phyloP scores from a whole-genome alignment of 2,797 vertebrate species.

The Pipistrellus pipistrellus region DNA sequence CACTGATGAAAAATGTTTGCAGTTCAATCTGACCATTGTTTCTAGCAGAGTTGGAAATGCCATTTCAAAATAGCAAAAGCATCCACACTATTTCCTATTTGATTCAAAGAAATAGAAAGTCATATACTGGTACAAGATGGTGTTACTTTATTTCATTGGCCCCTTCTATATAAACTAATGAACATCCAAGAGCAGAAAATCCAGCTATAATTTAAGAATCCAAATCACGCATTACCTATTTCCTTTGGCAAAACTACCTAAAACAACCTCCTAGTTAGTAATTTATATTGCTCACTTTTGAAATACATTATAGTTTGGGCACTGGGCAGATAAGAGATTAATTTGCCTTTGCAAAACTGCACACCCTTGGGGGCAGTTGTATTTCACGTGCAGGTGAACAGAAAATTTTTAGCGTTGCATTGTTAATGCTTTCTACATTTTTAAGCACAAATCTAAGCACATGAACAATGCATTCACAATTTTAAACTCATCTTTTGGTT shows the following conservation, averaged over 20 bases:
- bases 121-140: background rate
- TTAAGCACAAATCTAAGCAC: conserved; percentile 46
- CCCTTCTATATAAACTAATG: background rate
- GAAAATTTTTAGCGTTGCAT: conserved; percentile 67
- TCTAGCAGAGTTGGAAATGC: conserved; percentile 29
- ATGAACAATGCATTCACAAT: background rate
- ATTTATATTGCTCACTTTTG: conserved; percentile 54
- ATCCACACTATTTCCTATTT: conserved; percentile 4
- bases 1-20: background rate
- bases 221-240: background rate
- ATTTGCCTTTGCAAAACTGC: conserved; percentile 62
- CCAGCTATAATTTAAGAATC: conserved; percentile 3
- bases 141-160: conserved; percentile 1
- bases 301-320: conserved; percentile 61
- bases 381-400: conserved; percentile 67
- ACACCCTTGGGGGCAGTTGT: conserved; percentile 56
- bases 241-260: conserved; percentile 42
- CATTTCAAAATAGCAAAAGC: conserved; percentile 1
- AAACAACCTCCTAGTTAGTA: conserved; percentile 17
- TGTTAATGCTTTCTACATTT: conserved; percentile 57
- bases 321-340: conserved; percentile 63
- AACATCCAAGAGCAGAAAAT: conserved; percentile 46
- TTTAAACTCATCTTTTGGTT: conserved; percentile 69
- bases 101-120: conserved; percentile 40
- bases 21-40: conserved; percentile 12